Base-by-base conservation (phyloP, 2,888 invertebrate genomes). In the Macropis europaea region DNA sequence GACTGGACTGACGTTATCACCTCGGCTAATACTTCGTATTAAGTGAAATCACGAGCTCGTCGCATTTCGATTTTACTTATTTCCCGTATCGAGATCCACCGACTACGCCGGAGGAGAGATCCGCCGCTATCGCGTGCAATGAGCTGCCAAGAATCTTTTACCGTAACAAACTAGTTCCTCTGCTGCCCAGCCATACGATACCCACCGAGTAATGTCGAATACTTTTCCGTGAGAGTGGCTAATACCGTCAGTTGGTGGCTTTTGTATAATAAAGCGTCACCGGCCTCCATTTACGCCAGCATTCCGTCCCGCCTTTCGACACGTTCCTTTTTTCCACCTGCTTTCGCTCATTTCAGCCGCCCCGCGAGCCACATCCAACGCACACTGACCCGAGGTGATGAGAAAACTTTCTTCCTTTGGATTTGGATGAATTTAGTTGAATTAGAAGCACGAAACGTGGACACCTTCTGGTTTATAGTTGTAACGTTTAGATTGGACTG, bases 161-260 rank as follows among this genome's bases (percentile, higher is more conserved):
- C 76, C 76, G 76, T 77, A 76, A 77, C 76, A 77, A 77, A 77
- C 76, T 76, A 77, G 76, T 77, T 77, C 76, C 61, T 72, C 76
- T 61, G 59, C 64, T 72, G n/a, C 56, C 63, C 72, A 69, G 76
- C 69, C 62, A 77, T 69, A 77, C 76, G 76, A 77, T 77, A 77
- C 64, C 76, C 54, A 48, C 64, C n/a, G n/a, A 61, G 68, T 74
- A 75, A 76, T 71, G 71, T 63, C 54, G 71, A 67, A 75, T 67
- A 77, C 62, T 77, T 76, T 77, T 77, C 61, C 68, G 56, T 48
- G 40, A 56, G 60, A 40, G 62, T 43, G 53, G 64, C 72, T 61
- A 76, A 76, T 72, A 64, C 68, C 57, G 62, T 57, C 61, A 50
- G 45, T 50, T 64, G 68, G 36, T 43, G 71, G 66, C 59, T 62